These are phyloP conservation scores for Staurois parvus DNA, from an alignment of 2,797 vertebrate species.

Conservation along the genomic window DNA sequence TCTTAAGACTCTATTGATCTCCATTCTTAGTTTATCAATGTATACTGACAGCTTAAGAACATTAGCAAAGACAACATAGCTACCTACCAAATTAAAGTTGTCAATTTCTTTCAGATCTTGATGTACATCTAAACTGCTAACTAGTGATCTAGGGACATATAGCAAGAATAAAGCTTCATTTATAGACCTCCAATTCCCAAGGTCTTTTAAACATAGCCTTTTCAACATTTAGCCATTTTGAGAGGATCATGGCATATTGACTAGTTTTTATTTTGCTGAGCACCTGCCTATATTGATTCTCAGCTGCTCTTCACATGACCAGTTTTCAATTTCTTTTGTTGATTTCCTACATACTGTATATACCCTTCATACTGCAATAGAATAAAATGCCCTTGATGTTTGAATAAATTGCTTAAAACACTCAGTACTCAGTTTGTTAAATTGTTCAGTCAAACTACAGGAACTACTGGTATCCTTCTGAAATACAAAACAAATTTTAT, in stretches of 20 bases:
- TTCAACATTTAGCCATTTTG: slow-evolving; percentile 46
- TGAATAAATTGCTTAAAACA: slow-evolving; percentile 29
- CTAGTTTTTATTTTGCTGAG: slow-evolving; percentile 43
- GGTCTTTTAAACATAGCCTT: slow-evolving; percentile 41
- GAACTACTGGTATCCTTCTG: slow-evolving; percentile 7
- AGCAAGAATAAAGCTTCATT: slow-evolving; percentile 34
- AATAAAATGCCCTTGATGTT: slow-evolving; percentile 51
- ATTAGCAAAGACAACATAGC: slow-evolving; percentile 40
- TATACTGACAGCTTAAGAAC: slow-evolving; percentile 27
- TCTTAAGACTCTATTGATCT: background rate
- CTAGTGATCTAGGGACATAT: slow-evolving; percentile 28
- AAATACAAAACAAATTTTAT: slow-evolving; percentile 27
- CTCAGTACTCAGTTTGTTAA: slow-evolving; percentile 36
- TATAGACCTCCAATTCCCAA: slow-evolving; percentile 44
- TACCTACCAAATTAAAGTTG: slow-evolving; percentile 29
- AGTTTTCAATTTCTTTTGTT: slow-evolving; percentile 58
- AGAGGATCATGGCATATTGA: slow-evolving; percentile 53
- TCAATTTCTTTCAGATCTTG: slow-evolving; percentile 47
- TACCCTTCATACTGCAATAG: slow-evolving; percentile 46
- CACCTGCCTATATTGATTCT: slow-evolving; percentile 53
- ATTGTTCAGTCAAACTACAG: slow-evolving; percentile 25
- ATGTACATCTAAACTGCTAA: slow-evolving; percentile 24
- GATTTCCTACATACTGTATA: slow-evolving; percentile 48
- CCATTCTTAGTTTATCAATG: slow-evolving; percentile 31
- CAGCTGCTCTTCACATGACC: slow-evolving; percentile 53